Evolutionary conservation across 2,113 vertebrate species (phyloP).

Genomic region (Grammomys surdaster): DNA sequence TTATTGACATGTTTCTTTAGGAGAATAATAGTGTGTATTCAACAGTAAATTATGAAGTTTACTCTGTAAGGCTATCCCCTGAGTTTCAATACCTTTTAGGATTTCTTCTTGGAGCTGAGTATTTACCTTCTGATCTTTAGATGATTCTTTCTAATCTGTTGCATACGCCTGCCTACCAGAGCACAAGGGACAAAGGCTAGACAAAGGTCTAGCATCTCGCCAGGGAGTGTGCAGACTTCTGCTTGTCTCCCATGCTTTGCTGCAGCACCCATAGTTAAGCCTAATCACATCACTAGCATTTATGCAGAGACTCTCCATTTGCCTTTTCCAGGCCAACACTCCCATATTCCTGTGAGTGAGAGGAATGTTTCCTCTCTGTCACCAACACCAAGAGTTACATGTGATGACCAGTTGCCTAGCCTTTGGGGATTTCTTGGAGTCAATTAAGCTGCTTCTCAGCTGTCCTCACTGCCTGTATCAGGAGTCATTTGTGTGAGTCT

Average conservation of each 20-base stretch:
- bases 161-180: neutral
- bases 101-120: neutral
- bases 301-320: neutral
- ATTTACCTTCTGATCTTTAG: neutral
- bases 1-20: neutral
- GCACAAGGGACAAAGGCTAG: fast-evolving
- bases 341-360: fast-evolving
- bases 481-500: neutral
- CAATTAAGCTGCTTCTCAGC: conserved; percentile 5
- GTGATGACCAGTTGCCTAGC: neutral
- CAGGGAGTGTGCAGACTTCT: neutral
- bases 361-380: neutral
- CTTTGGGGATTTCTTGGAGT: neutral
- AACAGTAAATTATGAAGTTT: neutral
- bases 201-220: neutral
- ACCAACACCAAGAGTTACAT: neutral
- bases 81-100: neutral
- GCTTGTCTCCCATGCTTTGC: neutral
- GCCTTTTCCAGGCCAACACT: neutral
- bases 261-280: fast-evolving
- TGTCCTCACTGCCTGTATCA: neutral
- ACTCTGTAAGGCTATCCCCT: neutral
- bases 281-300: fast-evolving
- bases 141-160: neutral
- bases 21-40: neutral